Evolutionary conservation across 2,888 invertebrate species (phyloP), one percentile per base, ranked within the genome.

Genomic region (Dascillus cervinus): DNA sequence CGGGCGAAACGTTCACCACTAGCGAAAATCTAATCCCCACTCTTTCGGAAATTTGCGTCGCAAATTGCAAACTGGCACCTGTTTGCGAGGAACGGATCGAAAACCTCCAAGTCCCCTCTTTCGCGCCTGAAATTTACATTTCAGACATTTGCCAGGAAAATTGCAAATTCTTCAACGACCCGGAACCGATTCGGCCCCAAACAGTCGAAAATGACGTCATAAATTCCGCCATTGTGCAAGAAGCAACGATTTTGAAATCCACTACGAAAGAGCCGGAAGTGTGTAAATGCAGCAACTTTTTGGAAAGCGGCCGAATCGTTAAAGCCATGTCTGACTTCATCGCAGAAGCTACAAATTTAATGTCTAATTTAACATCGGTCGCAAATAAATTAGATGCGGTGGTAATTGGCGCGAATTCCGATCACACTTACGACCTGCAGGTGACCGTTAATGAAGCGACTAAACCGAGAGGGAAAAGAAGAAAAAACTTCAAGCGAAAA

Each of bases 261-360:
- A 56, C 57, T 8, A 52, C 56, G 46, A 52, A 46, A 17, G 21
- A 11, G 9, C 8, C 17, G 8, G 17, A 17, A 17, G 17, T 17
- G 17, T 17, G 5, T 4, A 22, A 14, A 19, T 6, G 31, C 1
- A 44, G 35, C 22, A 41, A 44, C 5, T 30, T 31, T 15, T 36
- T 17, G 8, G 3, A 26, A 13, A 40, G 51, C 25, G 49, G 55
- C 8, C 44, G 54, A 14, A 58, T 65, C 48, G 38, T 61, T 14
- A 52, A 56, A 39, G 59, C 58, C 0, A 65, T 67, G 57, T 56
- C 65, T 2, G 55, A 55, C 15, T 67, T 67, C 39, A 49, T 67
- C 33, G 60, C 60, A 39, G 65, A 67, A 53, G 65, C 65, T 2
- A 60, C 63, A 4, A 50, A 47, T 33, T 36, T 67, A 9, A 64